phyloP scores from a whole-genome alignment of 2,888 invertebrate species.

The Phania funesta region DNA sequence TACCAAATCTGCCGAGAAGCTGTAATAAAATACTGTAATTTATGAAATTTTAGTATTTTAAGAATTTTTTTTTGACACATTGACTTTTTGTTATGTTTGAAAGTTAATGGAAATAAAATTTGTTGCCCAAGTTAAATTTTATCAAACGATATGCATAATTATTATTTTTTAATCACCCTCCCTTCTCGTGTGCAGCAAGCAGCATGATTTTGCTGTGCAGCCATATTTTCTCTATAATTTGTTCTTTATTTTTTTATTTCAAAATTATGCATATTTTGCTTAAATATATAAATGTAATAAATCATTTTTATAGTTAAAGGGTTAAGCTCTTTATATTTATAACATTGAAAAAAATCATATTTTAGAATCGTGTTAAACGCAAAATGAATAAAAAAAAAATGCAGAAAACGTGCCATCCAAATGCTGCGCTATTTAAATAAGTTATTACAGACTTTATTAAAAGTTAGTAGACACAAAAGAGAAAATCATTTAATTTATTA shows the following conservation, averaged over 20 bases:
- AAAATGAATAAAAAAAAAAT: constrained; percentile 2
- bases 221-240: constrained; percentile 67
- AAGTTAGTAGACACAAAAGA: constrained; percentile 7
- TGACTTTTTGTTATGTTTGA: no score
- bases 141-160: constrained; percentile 17
- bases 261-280: constrained; percentile 73
- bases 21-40: no score
- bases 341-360: constrained; percentile 33
- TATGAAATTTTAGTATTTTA: constrained; percentile 56
- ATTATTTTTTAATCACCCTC: constrained; percentile 28
- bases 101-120: no score
- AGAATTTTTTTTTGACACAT: background rate
- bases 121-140: background rate
- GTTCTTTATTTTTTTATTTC: background rate
- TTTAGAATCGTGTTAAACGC: constrained; percentile 44
- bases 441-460: constrained; percentile 14
- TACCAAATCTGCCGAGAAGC: no score
- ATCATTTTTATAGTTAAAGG: constrained; percentile 75
- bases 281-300: constrained; percentile 73
- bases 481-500: constrained; percentile 61
- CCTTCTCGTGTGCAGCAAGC: background rate
- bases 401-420: constrained; percentile 49
- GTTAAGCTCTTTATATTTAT: constrained; percentile 55
- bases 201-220: constrained; percentile 2
- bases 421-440: constrained; percentile 32